A percentile compares a stretch with the other conserved stretches of the same genome.
These are phyloP conservation scores for Acestrorhynchus altus DNA, from an alignment of 2,797 vertebrate genomes.

Conservation along the genomic window DNA sequence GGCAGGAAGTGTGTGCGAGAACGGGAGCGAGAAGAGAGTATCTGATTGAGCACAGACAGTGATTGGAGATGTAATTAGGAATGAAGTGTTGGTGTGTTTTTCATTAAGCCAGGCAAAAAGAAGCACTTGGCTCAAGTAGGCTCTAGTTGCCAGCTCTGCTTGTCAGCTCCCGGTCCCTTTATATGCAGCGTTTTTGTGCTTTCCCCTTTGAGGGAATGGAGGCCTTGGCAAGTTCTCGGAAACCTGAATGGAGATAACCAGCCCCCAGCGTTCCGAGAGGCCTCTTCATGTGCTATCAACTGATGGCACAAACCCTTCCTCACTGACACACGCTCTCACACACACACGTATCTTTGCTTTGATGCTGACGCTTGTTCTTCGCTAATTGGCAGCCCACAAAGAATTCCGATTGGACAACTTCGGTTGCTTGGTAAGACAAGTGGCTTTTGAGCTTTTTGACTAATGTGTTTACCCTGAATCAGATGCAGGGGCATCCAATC, in stretches of 20 bases:
- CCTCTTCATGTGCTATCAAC: slow-evolving; percentile 49
- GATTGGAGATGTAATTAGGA: slow-evolving; percentile 73
- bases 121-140: slow-evolving; percentile 67
- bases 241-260: slow-evolving; percentile 66
- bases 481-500: slow-evolving; percentile 55
- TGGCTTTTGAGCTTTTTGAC: slow-evolving; percentile 63
- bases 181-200: background rate
- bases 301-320: slow-evolving; percentile 33
- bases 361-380: slow-evolving; percentile 67
- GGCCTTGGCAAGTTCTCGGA: background rate
- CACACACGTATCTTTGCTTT: slow-evolving; percentile 60
- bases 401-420: slow-evolving; percentile 69
- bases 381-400: slow-evolving; percentile 76
- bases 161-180: slow-evolving; percentile 49
- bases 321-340: slow-evolving; percentile 9
- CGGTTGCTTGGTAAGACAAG: slow-evolving; percentile 63
- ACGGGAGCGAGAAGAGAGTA: background rate
- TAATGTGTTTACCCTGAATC: slow-evolving; percentile 66
- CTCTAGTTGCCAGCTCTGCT: slow-evolving; percentile 52
- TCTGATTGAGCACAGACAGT: slow-evolving; percentile 50
- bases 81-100: slow-evolving; percentile 71
- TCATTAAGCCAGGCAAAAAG: slow-evolving; percentile 64
- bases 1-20: background rate
- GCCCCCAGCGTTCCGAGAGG: slow-evolving; percentile 63
- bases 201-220: background rate